phyloP scores from a whole-genome alignment of 1,140 invertebrate species.

The Tigriopus japonicus region DNA sequence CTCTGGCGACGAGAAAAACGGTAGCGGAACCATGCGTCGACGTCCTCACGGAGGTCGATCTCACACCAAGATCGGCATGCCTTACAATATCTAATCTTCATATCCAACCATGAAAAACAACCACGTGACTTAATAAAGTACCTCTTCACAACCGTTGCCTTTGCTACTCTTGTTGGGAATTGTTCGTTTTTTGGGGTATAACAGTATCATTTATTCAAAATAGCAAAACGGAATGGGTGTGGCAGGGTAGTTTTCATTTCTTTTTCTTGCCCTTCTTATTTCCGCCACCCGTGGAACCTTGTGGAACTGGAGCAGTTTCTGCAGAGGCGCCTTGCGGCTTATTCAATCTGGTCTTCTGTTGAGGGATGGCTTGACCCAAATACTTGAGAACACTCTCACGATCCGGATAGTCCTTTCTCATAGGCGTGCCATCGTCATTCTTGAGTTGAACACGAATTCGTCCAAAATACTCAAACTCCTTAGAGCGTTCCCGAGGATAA shows the following conservation, averaged over 20 bases:
- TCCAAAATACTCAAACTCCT: slow-evolving; percentile 60
- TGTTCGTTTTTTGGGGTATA: too few species aligned
- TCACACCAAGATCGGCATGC: too few species aligned
- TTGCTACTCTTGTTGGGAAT: too few species aligned
- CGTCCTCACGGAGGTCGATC: too few species aligned
- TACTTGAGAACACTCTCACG: slow-evolving; percentile 56
- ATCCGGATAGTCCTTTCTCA: slow-evolving; percentile 20
- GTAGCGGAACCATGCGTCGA: too few species aligned
- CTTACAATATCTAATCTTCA: too few species aligned
- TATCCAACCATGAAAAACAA: too few species aligned
- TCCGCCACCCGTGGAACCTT: slow-evolving; percentile 8
- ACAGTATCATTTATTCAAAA: too few species aligned
- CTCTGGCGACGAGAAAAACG: too few species aligned
- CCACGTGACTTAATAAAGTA: too few species aligned
- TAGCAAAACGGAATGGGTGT: too few species aligned
- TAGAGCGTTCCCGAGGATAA: slow-evolving; percentile 74
- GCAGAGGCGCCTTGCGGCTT: slow-evolving; percentile 26
- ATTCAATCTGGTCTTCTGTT: slow-evolving; percentile 56
- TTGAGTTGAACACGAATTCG: slow-evolving; percentile 76
- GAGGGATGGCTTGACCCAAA: slow-evolving; percentile 68
- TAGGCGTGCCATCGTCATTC: slow-evolving; percentile 66
- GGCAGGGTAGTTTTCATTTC: not conserved
- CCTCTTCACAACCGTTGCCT: too few species aligned
- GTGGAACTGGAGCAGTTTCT: slow-evolving; percentile 17
- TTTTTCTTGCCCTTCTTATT: slow-evolving; percentile 23